phyloP scores from a whole-genome alignment of 2,797 vertebrate species.

The Falco columbarius region DNA sequence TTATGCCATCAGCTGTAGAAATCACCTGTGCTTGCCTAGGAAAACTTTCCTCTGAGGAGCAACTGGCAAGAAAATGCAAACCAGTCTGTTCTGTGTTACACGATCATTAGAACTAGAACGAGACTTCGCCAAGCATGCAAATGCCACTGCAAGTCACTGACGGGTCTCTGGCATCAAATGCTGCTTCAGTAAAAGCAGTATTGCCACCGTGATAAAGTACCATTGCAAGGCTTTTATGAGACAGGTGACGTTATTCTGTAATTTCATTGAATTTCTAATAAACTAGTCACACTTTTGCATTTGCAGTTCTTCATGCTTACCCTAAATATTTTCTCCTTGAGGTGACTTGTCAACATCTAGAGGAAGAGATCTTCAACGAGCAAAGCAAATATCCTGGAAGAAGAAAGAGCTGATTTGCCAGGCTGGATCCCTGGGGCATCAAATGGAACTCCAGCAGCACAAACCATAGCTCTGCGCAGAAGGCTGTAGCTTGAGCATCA shows the following conservation, averaged over 20 bases:
- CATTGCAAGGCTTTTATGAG: not conserved
- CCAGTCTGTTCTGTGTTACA: not conserved
- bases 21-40: not conserved
- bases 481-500: not conserved
- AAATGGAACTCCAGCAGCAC: not conserved
- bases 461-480: not conserved
- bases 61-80: not conserved
- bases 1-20: not conserved
- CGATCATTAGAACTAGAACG: not conserved
- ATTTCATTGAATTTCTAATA: not conserved
- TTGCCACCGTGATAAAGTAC: not conserved
- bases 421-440: not conserved
- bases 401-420: not conserved
- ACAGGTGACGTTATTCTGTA: not conserved
- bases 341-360: not conserved
- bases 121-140: not conserved
- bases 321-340: not conserved
- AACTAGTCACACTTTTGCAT: not conserved
- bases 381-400: not conserved
- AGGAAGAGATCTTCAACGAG: not conserved
- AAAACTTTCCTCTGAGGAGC: not conserved
- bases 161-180: not conserved
- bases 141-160: not conserved
- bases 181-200: not conserved
- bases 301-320: not conserved